A percentile compares a stretch with the other conserved stretches of the same genome.
These are phyloP conservation scores for Papilio gigon DNA, from an alignment of 2,888 invertebrate species.

Conservation along the genomic window DNA sequence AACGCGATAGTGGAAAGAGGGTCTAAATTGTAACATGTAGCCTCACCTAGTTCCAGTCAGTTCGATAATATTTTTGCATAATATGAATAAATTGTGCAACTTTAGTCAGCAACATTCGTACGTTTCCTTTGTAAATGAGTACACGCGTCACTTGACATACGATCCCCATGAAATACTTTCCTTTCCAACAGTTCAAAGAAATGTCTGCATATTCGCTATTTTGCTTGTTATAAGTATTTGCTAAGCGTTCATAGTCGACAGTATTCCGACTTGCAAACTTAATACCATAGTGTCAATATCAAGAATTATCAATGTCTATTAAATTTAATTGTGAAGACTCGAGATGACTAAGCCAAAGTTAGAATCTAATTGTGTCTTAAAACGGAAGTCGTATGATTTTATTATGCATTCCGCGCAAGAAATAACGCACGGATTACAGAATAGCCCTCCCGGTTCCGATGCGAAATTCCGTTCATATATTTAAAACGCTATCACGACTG, in stretches of 20 bases:
- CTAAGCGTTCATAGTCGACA: no score
- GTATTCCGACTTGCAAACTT: no score
- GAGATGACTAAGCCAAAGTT: constrained; percentile 1
- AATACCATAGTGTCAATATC: no score
- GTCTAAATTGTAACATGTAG: not conserved
- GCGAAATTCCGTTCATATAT: constrained; percentile 47
- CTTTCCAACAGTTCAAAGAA: not conserved
- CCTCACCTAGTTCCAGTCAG: not conserved
- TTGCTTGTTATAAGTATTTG: no score
- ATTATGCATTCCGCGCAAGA: constrained; percentile 27
- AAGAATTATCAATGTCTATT: no score
- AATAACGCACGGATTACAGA: constrained; percentile 36
- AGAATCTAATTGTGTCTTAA: constrained; percentile 16
- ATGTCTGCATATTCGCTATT: no score
- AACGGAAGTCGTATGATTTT: constrained; percentile 32
- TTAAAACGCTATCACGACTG: constrained; percentile 61
- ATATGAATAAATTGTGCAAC: not conserved
- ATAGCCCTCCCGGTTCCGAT: constrained; percentile 41
- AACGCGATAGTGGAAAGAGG: no score
- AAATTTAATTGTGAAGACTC: no score
- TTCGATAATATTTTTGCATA: not conserved
- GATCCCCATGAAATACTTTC: not conserved
- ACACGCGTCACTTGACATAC: not conserved
- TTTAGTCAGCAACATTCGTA: not conserved
- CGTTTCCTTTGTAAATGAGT: not conserved